phyloP scores from a whole-genome alignment of 2,113 vertebrate species.

The Zootoca vivipara region DNA sequence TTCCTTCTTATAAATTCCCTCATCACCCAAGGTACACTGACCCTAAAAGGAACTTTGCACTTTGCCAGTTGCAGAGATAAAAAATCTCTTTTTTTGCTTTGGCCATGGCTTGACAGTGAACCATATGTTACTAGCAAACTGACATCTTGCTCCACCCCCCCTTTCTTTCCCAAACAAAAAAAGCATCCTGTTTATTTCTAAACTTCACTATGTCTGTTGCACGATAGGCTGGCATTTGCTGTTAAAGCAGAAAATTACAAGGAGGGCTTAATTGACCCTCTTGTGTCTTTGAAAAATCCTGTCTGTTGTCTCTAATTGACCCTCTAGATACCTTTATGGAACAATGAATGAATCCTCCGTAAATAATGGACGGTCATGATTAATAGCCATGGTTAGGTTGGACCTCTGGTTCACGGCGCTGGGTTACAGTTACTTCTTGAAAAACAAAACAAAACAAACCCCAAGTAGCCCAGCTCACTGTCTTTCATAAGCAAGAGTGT shows the following conservation, averaged over 20 bases:
- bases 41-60: conserved; percentile 53
- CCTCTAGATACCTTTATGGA: conserved; percentile 89
- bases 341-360: conserved; percentile 89
- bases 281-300: conserved; percentile 88
- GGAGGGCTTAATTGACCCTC: conserved; percentile 93
- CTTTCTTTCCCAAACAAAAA: background rate
- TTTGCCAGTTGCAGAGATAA: conserved; percentile 32
- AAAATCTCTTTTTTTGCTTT: conserved; percentile 43
- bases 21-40: conserved; percentile 34
- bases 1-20: conserved; percentile 61
- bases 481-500: conserved; percentile 51
- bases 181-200: conserved; percentile 74
- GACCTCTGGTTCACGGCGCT: conserved; percentile 75
- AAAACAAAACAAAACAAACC: conserved; percentile 1
- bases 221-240: conserved; percentile 80
- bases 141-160: conserved; percentile 22
- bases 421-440: conserved; percentile 18
- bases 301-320: conserved; percentile 93
- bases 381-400: conserved; percentile 85
- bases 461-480: conserved; percentile 40
- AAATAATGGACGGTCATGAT: conserved; percentile 90
- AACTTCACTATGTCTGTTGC: conserved; percentile 72
- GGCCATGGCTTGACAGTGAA: conserved; percentile 48
- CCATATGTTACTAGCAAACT: conserved; percentile 48
- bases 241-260: conserved; percentile 89